Conservation (phyloP, 1,140 invertebrate genomes). For the Drepana arcuata region DNA sequence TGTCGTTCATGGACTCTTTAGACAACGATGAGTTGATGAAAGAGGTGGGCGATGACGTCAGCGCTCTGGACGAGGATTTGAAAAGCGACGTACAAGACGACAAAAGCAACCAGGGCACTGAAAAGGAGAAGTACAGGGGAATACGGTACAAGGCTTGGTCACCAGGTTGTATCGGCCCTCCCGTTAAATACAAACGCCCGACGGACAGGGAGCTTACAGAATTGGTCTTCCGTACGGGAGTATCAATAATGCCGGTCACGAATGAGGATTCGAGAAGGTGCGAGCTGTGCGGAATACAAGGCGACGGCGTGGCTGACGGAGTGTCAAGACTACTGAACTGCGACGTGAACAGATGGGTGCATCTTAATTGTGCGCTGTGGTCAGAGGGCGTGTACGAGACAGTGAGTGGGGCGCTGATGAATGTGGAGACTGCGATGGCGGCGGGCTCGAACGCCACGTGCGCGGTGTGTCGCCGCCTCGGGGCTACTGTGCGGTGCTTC, state of each 20-base stretch:
- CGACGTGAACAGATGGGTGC: slow-evolving; percentile 98
- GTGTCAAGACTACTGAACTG: slow-evolving; percentile 94
- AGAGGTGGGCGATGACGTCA: slow-evolving; percentile 72
- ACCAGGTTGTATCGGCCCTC: slow-evolving; percentile 75
- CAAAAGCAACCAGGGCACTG: slow-evolving; percentile 69
- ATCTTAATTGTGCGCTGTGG: slow-evolving; percentile 99
- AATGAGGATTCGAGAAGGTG: slow-evolving; percentile 90
- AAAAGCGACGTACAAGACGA: slow-evolving; percentile 70
- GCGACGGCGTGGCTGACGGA: slow-evolving; percentile 92
- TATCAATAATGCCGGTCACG: slow-evolving; percentile 83
- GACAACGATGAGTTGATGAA: slow-evolving; percentile 69
- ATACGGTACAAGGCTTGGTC: slow-evolving; percentile 83
- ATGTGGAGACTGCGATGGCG: slow-evolving; percentile 92
- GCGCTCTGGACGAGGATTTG: slow-evolving; percentile 56
- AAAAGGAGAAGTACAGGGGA: slow-evolving; percentile 81
- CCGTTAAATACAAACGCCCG: slow-evolving; percentile 81
- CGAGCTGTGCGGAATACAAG: slow-evolving; percentile 92
- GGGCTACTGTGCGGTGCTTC: slow-evolving; percentile 96
- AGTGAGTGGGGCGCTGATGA: slow-evolving; percentile 95
- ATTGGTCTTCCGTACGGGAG: slow-evolving; percentile 85
- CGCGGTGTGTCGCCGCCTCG: slow-evolving; percentile 84
- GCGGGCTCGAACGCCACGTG: slow-evolving; percentile 85
- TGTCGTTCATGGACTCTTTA: slow-evolving; percentile 64
- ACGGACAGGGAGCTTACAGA: slow-evolving; percentile 89
- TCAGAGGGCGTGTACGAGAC: slow-evolving; percentile 98